Percentiles rank a stretch among this genome's conserved stretches.
Conservation (phyloP, 2,113 vertebrate genomes). For the Stomatorhinus ivindoensis region DNA sequence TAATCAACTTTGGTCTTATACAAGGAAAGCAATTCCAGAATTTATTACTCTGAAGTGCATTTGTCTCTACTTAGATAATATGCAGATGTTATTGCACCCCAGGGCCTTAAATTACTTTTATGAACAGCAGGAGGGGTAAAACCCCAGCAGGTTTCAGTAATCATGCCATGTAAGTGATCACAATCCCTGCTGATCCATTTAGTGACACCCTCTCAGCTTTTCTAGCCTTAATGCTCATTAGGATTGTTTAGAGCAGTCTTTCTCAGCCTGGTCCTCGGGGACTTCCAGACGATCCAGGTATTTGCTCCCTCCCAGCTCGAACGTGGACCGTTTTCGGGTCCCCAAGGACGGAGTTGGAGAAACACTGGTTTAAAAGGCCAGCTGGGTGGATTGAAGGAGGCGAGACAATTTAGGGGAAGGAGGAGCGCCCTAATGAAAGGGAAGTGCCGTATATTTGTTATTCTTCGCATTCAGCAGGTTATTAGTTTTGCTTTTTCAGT, state of each 20-base stretch:
- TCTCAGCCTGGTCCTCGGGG: neutral
- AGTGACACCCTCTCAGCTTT: neutral
- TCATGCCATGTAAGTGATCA: neutral
- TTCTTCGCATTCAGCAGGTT: too few species aligned
- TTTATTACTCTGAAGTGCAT: neutral
- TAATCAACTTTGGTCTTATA: neutral
- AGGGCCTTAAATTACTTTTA: neutral
- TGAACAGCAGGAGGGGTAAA: neutral
- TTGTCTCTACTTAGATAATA: neutral
- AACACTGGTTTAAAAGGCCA: neutral
- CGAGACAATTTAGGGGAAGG: neutral
- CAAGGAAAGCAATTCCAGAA: neutral
- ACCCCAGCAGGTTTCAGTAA: neutral
- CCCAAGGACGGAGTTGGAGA: neutral
- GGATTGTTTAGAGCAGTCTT: neutral
- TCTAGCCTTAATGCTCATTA: neutral
- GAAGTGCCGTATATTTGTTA: too few species aligned
- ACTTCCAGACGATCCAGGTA: neutral
- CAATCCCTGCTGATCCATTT: neutral
- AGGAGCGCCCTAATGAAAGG: too few species aligned
- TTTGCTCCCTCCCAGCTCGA: neutral
- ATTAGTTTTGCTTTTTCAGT: too few species aligned
- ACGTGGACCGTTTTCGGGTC: too few species aligned
- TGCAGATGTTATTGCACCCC: neutral
- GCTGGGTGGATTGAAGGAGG: neutral